Base-by-base conservation (phyloP, 2,888 invertebrate species). In the Marronus borbonicus region DNA sequence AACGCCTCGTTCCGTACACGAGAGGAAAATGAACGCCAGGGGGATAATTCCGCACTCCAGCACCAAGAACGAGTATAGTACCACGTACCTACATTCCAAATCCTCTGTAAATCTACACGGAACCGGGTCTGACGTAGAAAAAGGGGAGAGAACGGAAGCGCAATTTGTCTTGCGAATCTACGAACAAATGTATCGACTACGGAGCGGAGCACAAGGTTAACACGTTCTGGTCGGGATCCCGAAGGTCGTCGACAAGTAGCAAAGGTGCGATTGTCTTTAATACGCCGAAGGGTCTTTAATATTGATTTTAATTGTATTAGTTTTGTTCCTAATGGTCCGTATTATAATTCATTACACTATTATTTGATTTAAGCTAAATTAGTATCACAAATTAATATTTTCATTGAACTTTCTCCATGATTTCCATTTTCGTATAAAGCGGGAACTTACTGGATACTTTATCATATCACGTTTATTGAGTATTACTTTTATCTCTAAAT, bases 131-230 rank as follows among this genome's bases (percentile, higher is more conserved):
- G 68, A 50, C 49, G 68, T 20, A 17, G 36, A 49, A 49, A 68
- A 28, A 68, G 50, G 28, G 50, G 14, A 68, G 50, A 31, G 24
- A 68, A 50, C 68, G 28, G 65, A 44, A 28, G 68, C 20, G 68
- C 49, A 68, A 68, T 68, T 68, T 68, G 50, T 68, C 68, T 68
- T 68, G 24, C 49, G 68, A 68, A 68, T 49, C 68, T 24, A 50
- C 68, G 50, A 24, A 68, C 68, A 68, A 52, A 68, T 68, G 68
- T 68, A 68, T 68, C 52, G 68, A 68, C 68, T 68, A 24, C 68
- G 50, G 49, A 39, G 10, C 68, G 24, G 68, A 50, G 17, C n/a
- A 36, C 31, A 68, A 68, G 50, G 68, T 28, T 50, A 50, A 68
- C 50, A 68, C 68, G 68, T 68, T 68, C 50, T 50, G 49, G n/a